A percentile compares a stretch with the other conserved stretches of the same genome.
Evolutionary conservation across 2,797 vertebrate species (phyloP).

Genomic region (Oceanodroma leucorhoa): DNA sequence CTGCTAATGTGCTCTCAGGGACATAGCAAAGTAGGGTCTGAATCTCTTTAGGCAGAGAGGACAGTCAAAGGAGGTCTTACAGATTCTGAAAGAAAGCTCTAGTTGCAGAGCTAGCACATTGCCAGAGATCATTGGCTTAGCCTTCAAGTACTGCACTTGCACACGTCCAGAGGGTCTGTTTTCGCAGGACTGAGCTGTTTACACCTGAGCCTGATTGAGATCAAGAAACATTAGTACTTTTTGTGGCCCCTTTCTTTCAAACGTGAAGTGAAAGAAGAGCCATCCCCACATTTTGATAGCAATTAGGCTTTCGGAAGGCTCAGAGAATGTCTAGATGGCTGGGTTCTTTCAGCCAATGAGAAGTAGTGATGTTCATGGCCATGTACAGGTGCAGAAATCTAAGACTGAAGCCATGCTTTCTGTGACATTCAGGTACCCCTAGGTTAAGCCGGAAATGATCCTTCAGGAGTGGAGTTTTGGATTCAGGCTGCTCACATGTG

Average conservation of each 20-base stretch:
- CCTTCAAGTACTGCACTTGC: background rate
- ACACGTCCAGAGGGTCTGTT: background rate
- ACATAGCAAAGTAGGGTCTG: background rate
- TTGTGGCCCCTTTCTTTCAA: background rate
- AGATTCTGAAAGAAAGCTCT: background rate
- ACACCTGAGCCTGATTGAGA: background rate
- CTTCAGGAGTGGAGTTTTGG: background rate
- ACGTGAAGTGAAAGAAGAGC: background rate
- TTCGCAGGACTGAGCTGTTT: background rate
- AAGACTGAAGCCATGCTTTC: background rate
- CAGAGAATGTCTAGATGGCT: background rate
- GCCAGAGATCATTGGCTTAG: background rate
- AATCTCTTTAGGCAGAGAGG: background rate
- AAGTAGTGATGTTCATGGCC: background rate
- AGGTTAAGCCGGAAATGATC: background rate
- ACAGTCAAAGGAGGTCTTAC: background rate
- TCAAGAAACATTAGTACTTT: background rate
- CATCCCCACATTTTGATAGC: background rate
- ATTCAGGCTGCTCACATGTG: background rate
- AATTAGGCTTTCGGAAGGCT: background rate
- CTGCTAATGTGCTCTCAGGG: background rate
- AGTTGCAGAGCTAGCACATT: background rate
- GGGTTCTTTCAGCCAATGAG: background rate
- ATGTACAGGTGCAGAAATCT: background rate
- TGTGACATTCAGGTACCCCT: background rate